Percentiles rank a stretch among this genome's conserved stretches.
Conservation (phyloP, 2,888 invertebrate genomes). For the Xylota sylvarum region DNA sequence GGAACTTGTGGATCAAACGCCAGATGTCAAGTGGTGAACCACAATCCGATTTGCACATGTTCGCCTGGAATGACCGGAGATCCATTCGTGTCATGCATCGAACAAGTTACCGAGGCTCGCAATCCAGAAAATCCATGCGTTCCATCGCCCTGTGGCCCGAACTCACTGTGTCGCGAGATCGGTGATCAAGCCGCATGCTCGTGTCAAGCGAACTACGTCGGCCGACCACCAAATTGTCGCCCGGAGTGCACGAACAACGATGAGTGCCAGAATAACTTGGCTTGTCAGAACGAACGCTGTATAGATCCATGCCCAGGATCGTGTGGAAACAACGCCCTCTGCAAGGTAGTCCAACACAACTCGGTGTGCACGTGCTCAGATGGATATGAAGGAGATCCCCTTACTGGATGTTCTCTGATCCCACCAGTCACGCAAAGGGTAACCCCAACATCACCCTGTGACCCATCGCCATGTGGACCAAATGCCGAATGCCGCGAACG, state of each 20-base stretch:
- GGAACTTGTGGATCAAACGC: slow-evolving; percentile 89
- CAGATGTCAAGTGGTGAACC: slow-evolving; percentile 88
- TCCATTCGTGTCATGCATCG: slow-evolving; percentile 87
- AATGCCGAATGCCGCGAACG: slow-evolving; percentile 93
- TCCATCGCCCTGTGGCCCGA: slow-evolving; percentile 93
- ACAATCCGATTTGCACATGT: slow-evolving; percentile 89
- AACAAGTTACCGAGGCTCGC: slow-evolving; percentile 84
- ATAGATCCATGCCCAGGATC: slow-evolving; percentile 92
- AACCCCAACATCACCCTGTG: slow-evolving; percentile 90
- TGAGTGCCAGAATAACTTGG: slow-evolving; percentile 92
- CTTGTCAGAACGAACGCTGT: slow-evolving; percentile 93
- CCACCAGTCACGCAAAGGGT: slow-evolving; percentile 87
- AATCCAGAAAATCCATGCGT: slow-evolving; percentile 89
- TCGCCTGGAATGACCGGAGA: slow-evolving; percentile 88
- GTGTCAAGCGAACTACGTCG: slow-evolving; percentile 91
- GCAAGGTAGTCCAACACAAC: slow-evolving; percentile 93
- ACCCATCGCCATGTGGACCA: slow-evolving; percentile 93
- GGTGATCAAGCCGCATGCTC: slow-evolving; percentile 94
- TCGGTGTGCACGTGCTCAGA: slow-evolving; percentile 93
- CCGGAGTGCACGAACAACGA: slow-evolving; percentile 93
- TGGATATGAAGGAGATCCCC: slow-evolving; percentile 93
- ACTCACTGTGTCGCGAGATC: slow-evolving; percentile 92
- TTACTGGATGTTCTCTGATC: slow-evolving; percentile 86
- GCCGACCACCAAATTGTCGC: slow-evolving; percentile 93
- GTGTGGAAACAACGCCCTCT: slow-evolving; percentile 92